Conservation (phyloP, 2,113 vertebrate species). For the Rattus rattus region DNA sequence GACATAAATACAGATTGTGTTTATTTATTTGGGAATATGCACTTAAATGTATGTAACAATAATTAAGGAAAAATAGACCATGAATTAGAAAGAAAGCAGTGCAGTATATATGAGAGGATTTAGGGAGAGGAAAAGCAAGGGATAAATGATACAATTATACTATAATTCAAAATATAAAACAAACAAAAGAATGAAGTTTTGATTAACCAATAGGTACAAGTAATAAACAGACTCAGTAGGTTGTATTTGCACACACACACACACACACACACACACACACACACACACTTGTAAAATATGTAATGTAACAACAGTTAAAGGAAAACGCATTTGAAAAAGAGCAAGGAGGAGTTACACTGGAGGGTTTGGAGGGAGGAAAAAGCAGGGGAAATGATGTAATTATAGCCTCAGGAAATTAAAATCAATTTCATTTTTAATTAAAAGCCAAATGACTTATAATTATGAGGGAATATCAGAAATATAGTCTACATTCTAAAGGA, state of each 20-base stretch:
- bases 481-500: constrained; percentile 58
- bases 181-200: background rate
- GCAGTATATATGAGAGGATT: background rate
- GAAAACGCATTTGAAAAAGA: background rate
- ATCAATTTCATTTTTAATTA: constrained; percentile 31
- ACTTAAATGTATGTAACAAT: background rate
- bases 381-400: background rate
- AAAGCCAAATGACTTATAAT: constrained; percentile 61
- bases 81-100: background rate
- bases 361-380: background rate
- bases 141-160: background rate
- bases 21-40: background rate
- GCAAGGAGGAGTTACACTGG: background rate
- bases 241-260: background rate
- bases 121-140: background rate
- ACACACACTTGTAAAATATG: background rate
- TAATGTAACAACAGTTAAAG: background rate
- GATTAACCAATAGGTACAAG: background rate
- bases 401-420: background rate
- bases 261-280: background rate
- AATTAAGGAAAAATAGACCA: background rate
- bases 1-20: background rate
- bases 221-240: background rate
- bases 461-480: constrained; percentile 65
- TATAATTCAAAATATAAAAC: background rate